Evolutionary conservation across 92 coral and sea anemone genomes (phyloP).

Genomic region (Plumapathes pennacea): DNA sequence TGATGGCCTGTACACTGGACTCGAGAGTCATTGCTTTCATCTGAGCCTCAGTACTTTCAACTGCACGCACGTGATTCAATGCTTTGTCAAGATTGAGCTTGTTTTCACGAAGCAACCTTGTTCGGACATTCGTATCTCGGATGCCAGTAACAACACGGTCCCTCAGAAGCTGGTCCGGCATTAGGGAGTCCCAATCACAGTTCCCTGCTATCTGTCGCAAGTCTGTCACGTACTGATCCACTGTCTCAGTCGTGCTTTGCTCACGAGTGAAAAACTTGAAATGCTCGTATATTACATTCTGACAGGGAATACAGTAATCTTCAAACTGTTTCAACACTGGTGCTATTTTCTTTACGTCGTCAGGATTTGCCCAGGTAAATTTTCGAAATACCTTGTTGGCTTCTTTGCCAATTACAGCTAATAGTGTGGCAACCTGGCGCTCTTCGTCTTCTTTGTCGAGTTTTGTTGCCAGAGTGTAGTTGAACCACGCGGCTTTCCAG

Average conservation of each 20-base stretch:
- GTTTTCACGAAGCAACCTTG: constrained; percentile 36
- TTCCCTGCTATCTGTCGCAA: constrained; percentile 38
- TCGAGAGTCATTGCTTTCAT: constrained; percentile 14
- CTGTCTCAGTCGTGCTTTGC: constrained; percentile 32
- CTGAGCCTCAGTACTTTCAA: constrained; percentile 30
- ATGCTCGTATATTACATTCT: constrained; percentile 40
- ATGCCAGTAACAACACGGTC: constrained; percentile 41
- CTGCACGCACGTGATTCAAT: constrained; percentile 28
- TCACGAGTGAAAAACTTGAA: constrained; percentile 28
- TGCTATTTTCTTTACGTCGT: constrained; percentile 23
- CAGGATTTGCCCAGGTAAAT: constrained; percentile 23
- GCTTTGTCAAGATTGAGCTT: constrained; percentile 31
- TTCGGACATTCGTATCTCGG: constrained; percentile 37
- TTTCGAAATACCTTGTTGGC: constrained; percentile 28
- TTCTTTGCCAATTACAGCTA: constrained; percentile 36
- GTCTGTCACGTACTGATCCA: constrained; percentile 42
- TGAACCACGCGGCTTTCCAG: constrained; percentile 32
- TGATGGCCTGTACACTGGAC: too few relatives aligned
- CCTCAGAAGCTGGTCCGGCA: constrained; percentile 38
- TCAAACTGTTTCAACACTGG: constrained; percentile 29
- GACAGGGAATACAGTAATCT: constrained; percentile 48
- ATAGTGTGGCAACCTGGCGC: constrained; percentile 35
- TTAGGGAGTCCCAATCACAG: constrained; percentile 39
- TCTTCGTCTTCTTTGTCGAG: constrained; percentile 37
- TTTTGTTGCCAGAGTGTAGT: constrained; percentile 19